Evolutionary conservation across 1,140 invertebrate genomes (phyloP), one percentile per base, ranked within the genome.

Genomic region (Drosophila asahinai): DNA sequence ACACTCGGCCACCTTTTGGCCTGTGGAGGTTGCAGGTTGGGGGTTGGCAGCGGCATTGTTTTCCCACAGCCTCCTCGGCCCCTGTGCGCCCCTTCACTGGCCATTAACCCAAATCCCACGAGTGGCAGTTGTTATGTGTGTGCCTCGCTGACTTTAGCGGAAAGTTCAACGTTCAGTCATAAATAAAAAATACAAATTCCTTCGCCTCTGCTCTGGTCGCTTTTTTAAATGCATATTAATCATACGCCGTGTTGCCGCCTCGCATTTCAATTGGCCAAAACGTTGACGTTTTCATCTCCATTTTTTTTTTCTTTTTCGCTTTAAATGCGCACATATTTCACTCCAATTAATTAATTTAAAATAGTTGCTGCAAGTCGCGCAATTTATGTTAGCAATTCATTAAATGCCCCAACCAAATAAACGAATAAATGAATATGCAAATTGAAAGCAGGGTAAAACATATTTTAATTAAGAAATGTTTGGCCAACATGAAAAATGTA

Each of bases 101-200:
- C 84, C 89, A 86, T 87, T 87, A 87, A 90, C 84, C 84, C 84
- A 87, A 90, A 87, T 87, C 86, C 84, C 84, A 52, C 51, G 78
- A 87, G 84, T 87, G 86, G 68, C 81, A 72, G 81, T 90, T 87
- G 83, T 73, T 81, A 30, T 74, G 70, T 63, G 65, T 78, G 74
- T 42, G 54, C 40, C 60, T 40, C 63, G 67, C 72, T 86, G 83
- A 80, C 83, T 86, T 77, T 58, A 80, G 84, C 83, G 84, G 77
- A 86, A 83, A 90, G 84, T 87, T 87, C 81, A 90, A 90, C 84
- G 84, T 79, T 79, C 78, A 86, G 70, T 81, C 80, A 70, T 80
- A 89, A 83, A 89, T 82, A 86, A 83, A 80, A 77, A 49, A 66
- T 47, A 57, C 42, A 83, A 75, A 83, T 72, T 77, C 64, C 47